phyloP scores from a whole-genome alignment of 1,140 invertebrate species.

The Branchinecta lynchi region DNA sequence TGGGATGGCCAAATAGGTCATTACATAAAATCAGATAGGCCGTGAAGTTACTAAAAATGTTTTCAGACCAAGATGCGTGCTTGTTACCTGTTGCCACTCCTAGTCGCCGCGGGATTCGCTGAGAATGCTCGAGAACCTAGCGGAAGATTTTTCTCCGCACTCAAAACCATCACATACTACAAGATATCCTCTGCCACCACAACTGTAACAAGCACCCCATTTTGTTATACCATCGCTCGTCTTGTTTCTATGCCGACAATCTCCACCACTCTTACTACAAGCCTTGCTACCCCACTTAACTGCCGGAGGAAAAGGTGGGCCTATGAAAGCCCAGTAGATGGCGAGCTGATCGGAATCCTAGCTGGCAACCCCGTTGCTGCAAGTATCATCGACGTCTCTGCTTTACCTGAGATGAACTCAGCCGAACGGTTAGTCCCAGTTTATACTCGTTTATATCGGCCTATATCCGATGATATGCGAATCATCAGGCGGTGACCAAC shows the following conservation, averaged over 20 bases:
- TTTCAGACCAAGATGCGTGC: too few species aligned
- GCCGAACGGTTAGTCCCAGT: neutral
- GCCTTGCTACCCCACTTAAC: neutral
- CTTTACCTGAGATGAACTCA: neutral
- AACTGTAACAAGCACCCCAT: neutral
- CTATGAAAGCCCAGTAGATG: slow-evolving; percentile 3
- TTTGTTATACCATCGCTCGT: neutral
- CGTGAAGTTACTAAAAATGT: too few species aligned
- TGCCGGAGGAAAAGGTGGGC: neutral
- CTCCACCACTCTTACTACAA: neutral
- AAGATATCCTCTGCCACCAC: neutral
- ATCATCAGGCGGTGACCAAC: too few species aligned
- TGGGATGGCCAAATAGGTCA: too few species aligned
- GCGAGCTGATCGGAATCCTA: neutral
- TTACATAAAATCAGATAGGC: too few species aligned
- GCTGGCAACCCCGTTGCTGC: slow-evolving; percentile 4
- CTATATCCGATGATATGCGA: too few species aligned
- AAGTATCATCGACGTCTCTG: neutral
- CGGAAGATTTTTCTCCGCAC: too few species aligned
- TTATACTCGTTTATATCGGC: too few species aligned
- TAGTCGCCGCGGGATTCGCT: too few species aligned
- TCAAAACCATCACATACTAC: neutral
- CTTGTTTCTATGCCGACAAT: neutral
- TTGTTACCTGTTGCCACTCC: too few species aligned
- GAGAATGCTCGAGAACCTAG: too few species aligned